Base-by-base conservation (phyloP, 2,888 invertebrate genomes). In the Schizotus pectinicornis region DNA sequence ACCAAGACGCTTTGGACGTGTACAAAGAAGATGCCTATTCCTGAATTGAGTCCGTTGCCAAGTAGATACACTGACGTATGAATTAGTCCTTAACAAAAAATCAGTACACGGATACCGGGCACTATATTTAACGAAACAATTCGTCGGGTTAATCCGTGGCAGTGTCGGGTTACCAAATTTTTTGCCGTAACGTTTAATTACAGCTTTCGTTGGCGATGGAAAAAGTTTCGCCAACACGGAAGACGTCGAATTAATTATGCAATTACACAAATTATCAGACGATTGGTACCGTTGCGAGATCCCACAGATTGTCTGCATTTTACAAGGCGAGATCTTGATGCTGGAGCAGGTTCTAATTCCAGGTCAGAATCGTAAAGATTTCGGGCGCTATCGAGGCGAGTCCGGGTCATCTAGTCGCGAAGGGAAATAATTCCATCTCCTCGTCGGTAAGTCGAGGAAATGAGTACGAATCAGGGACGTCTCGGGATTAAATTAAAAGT, bases 21-120 rank as follows among this genome's bases (percentile, higher is more conserved):
- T 64, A 72, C 68, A 71, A 72, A 72, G 72, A 67, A 68, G 65
- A 68, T 62, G 63, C 67, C 68, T 70, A 68, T 70, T 67, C 67
- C 64, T 67, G 68, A 60, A 56, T 48, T 41, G 48, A 46, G 42
- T 32, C 46, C 43, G 60, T 47, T 60, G 60, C 60, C 60, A 60
- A 60, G 51, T 60, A 60, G 52, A 60, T 60, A 60, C 14, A 59
- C 60, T 51, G 56, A 60, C 60, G 60, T 60, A 60, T 60, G 60
- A 60, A 60, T 60, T 60, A 60, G 56, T 56, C 51, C 39, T 59
- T 51, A 42, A 39, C 41, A 50, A 54, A 55, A 42, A 56, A 51
- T 39, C 33, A 50, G 35, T 31, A 41, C 39, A 41, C 31, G 13
- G 14, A 33, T n/a, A n/a, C 32, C 42, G 31, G 52, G 43, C 53